phyloP scores from a whole-genome alignment of 2,113 vertebrate genomes.

The Ovis canadensis region DNA sequence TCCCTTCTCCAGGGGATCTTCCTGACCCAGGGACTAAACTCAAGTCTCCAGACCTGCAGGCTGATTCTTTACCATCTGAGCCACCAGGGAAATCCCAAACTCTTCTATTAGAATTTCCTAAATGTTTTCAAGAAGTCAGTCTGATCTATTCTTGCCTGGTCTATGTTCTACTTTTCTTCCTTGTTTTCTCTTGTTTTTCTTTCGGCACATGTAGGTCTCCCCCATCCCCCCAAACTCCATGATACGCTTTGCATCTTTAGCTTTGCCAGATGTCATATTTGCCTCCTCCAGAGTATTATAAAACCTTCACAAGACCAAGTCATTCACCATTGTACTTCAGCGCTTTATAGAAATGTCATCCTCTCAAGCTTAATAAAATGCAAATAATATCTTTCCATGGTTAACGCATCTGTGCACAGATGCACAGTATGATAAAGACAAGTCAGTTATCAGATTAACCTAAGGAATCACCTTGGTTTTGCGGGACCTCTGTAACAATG shows the following conservation, averaged over 20 bases:
- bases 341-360: background rate
- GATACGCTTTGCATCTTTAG: background rate
- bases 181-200: background rate
- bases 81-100: background rate
- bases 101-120: background rate
- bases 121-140: background rate
- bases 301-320: background rate
- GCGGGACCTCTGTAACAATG: background rate
- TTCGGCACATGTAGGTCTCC: fast-evolving
- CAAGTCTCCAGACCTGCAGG: background rate
- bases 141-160: no score
- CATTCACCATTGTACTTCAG: background rate
- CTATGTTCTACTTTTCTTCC: background rate
- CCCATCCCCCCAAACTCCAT: fast-evolving
- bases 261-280: background rate
- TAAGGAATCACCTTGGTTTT: background rate
- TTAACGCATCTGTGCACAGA: background rate
- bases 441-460: background rate
- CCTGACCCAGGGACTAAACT: background rate
- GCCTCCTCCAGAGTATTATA: background rate
- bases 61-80: background rate
- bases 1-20: background rate
- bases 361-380: background rate
- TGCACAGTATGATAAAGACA: background rate
- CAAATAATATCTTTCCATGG: background rate